phyloP scores from a whole-genome alignment of 2,113 vertebrate genomes.

The Centropus bengalensis region DNA sequence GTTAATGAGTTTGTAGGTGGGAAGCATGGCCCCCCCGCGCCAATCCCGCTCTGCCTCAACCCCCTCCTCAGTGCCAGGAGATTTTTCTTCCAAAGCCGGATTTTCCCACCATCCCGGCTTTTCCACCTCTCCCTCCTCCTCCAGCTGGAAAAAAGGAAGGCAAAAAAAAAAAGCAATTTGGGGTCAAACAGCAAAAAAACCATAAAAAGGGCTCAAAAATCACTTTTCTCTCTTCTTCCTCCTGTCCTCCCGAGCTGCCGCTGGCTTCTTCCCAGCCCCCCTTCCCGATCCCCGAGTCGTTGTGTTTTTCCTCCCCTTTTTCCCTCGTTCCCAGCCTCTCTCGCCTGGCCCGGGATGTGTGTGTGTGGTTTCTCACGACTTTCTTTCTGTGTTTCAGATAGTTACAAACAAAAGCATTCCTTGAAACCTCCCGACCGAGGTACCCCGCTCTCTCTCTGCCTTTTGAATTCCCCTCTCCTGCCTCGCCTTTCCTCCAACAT shows the following conservation, averaged over 20 bases:
- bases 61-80: background rate
- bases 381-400: slow-evolving; percentile 94
- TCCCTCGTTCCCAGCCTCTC: background rate
- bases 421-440: slow-evolving; percentile 96
- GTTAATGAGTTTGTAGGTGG: background rate
- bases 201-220: background rate
- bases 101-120: background rate
- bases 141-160: background rate
- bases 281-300: background rate
- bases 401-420: slow-evolving; percentile 98
- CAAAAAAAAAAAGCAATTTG: no score
- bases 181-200: no score
- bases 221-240: slow-evolving; percentile 3
- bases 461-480: slow-evolving; percentile 54
- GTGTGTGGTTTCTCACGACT: slow-evolving; percentile 74
- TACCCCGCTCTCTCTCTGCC: slow-evolving; percentile 84
- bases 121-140: background rate
- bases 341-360: slow-evolving; percentile 9
- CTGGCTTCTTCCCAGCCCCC: background rate
- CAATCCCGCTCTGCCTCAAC: background rate
- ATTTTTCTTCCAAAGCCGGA: background rate
- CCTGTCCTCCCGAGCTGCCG: slow-evolving; percentile 25
- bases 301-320: background rate
- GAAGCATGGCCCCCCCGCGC: rapidly evolving
- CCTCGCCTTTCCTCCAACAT: slow-evolving; percentile 37